Conservation (phyloP, 2,797 vertebrate species). For the Myoxocephalus aenaeus region DNA sequence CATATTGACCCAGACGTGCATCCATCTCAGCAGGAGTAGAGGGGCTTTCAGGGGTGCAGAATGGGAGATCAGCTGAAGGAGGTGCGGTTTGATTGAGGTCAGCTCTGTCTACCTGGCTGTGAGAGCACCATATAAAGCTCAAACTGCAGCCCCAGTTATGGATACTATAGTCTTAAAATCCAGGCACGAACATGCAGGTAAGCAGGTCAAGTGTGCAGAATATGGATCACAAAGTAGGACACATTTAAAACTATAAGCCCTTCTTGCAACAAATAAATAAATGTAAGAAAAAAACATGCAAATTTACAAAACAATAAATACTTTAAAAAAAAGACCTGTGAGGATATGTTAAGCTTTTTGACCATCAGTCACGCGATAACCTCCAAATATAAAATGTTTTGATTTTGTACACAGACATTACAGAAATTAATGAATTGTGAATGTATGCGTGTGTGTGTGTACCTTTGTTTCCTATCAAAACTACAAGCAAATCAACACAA, state of each 20-base stretch:
- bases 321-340: background rate
- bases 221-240: background rate
- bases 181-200: constrained; percentile 49
- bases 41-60: constrained; percentile 24
- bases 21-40: constrained; percentile 73
- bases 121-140: constrained; percentile 57
- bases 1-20: constrained; percentile 74
- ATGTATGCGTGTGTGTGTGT: constrained; percentile 10
- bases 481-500: constrained; percentile 56
- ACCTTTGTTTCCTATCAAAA: constrained; percentile 31
- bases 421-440: background rate
- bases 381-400: background rate
- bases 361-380: background rate
- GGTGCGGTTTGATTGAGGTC: constrained; percentile 37
- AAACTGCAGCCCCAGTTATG: constrained; percentile 40
- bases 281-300: constrained; percentile 37
- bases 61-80: constrained; percentile 27
- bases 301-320: background rate
- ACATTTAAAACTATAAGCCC: background rate
- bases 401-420: background rate
- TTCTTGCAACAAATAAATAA: background rate
- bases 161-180: constrained; percentile 2
- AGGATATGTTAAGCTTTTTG: background rate
- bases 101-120: constrained; percentile 67
- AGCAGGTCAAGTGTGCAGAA: constrained; percentile 2